Evolutionary conservation across 2,888 invertebrate species (phyloP).

Genomic region (Odontocerum albicorne): DNA sequence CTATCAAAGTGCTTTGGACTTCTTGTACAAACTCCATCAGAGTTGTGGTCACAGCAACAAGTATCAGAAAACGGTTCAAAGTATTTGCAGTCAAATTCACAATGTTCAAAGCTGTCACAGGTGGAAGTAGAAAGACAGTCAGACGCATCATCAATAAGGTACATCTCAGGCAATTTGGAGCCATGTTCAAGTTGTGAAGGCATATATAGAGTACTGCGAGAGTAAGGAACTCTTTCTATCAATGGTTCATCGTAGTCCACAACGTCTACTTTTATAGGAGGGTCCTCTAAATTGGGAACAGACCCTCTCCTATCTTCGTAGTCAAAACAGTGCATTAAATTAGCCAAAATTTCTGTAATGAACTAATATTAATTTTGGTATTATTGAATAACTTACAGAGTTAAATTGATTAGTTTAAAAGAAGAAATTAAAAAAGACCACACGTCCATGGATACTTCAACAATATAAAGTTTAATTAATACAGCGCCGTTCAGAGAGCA

Average conservation of each 20-base stretch:
- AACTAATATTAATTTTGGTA: too few species aligned
- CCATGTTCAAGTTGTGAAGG: constrained; percentile 39
- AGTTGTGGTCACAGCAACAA: constrained; percentile 59
- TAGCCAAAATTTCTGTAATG: too few species aligned
- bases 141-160: too few species aligned
- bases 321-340: too few species aligned
- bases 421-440: too few species aligned
- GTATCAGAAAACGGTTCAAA: constrained; percentile 64
- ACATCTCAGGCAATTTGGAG: constrained; percentile 42
- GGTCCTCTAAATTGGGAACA: constrained; percentile 37
- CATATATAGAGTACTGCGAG: constrained; percentile 52
- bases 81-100: constrained; percentile 59
- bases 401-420: too few species aligned
- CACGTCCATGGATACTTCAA: too few species aligned
- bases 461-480: too few species aligned
- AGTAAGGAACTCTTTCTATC: constrained; percentile 53
- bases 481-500: too few species aligned
- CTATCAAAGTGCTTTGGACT: constrained; percentile 47
- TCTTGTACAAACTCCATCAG: constrained; percentile 54
- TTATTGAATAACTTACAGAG: too few species aligned
- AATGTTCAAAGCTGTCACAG: constrained; percentile 58
- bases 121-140: constrained; percentile 59
- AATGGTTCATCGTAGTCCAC: constrained; percentile 42
- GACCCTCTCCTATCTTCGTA: constrained; percentile 54
- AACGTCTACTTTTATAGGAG: constrained; percentile 40